Evolutionary conservation across 2,113 vertebrate genomes (phyloP).

Genomic region (Desmodus rotundus): DNA sequence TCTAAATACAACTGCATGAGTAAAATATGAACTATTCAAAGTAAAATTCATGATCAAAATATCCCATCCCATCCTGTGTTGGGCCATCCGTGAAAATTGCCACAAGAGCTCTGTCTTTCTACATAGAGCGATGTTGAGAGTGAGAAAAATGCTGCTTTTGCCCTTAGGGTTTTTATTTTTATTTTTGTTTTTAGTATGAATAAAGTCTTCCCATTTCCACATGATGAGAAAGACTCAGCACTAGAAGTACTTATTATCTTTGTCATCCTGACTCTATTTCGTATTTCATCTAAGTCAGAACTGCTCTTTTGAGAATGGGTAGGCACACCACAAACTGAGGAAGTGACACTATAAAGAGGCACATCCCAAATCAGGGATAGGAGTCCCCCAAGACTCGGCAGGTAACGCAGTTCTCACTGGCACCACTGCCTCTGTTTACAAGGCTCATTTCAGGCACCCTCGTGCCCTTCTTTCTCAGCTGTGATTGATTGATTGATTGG

Average conservation of each 20-base stretch:
- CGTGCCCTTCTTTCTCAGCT: neutral
- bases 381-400: rapidly evolving
- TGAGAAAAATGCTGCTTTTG: neutral
- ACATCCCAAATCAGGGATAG: neutral
- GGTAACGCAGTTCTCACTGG: neutral
- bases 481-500: neutral
- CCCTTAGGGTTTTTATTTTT: neutral
- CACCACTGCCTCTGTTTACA: no score
- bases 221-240: neutral
- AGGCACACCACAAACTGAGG: neutral
- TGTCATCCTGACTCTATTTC: neutral
- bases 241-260: neutral
- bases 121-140: neutral
- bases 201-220: neutral
- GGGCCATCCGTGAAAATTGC: neutral
- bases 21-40: neutral
- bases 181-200: neutral
- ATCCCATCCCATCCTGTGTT: neutral
- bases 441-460: neutral
- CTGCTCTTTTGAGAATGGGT: neutral
- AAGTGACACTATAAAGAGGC: neutral
- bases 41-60: neutral
- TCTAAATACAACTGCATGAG: neutral
- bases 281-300: neutral
- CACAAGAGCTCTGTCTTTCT: neutral